A percentile compares a stretch with the other conserved stretches of the same genome.
phyloP scores from a whole-genome alignment of 2,797 vertebrate genomes.

The Muscicapa striata region DNA sequence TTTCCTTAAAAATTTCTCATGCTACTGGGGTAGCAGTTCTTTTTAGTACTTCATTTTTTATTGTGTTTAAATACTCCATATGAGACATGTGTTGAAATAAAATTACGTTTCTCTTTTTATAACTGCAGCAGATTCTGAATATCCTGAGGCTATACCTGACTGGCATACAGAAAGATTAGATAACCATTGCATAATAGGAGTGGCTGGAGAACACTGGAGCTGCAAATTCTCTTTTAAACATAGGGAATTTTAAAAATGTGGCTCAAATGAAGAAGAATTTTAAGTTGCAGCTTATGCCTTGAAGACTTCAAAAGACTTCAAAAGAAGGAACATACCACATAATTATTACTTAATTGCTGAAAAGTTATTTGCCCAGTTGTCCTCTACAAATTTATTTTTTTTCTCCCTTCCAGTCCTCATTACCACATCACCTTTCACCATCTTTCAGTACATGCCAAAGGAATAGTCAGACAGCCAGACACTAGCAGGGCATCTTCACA shows the following conservation, averaged over 20 bases:
- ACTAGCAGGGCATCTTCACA: background rate
- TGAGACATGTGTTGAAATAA: background rate
- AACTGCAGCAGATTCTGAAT: slow-evolving; percentile 3
- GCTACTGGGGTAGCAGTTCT: background rate
- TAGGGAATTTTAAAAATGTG: background rate
- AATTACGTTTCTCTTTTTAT: background rate
- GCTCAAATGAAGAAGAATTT: background rate
- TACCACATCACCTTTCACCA: background rate
- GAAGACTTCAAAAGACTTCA: background rate
- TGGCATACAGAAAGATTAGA: background rate
- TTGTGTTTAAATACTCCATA: background rate
- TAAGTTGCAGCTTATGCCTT: background rate
- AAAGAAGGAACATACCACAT: background rate
- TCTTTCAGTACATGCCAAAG: background rate
- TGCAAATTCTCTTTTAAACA: background rate
- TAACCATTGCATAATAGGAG: background rate
- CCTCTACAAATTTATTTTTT: background rate
- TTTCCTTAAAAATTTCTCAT: background rate
- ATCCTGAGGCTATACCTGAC: slow-evolving; percentile 3
- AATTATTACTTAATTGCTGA: background rate
- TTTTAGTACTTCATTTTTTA: background rate
- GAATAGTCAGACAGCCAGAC: background rate
- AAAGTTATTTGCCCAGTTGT: background rate
- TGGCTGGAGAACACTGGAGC: background rate
- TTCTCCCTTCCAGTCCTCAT: background rate